These are phyloP conservation scores for Rambutsinella grinnellia DNA, from an alignment of 2,888 invertebrate species.

Conservation along the genomic window DNA sequence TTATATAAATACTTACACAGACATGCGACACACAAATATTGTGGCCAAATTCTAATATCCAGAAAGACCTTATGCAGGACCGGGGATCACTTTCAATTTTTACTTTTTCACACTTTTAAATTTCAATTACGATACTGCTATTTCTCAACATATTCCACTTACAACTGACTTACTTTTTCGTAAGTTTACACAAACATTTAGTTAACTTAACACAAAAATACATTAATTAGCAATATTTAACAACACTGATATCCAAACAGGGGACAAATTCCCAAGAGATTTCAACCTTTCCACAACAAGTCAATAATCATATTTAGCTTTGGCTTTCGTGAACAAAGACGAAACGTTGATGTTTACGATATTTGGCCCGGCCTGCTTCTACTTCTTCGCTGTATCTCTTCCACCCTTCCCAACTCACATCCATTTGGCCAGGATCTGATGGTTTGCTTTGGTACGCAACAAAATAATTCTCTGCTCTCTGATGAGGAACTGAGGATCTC, in stretches of 20 bases:
- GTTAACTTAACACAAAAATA: background rate
- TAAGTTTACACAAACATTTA: background rate
- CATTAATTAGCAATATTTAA: background rate
- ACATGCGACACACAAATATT: background rate
- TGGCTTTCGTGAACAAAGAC: slow-evolving; percentile 37
- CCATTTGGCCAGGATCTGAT: slow-evolving; percentile 29
- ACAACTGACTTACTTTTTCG: background rate
- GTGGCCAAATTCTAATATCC: background rate
- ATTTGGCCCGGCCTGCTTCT: slow-evolving; percentile 24
- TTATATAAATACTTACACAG: background rate
- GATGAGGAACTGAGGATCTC: slow-evolving; percentile 63
- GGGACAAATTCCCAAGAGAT: background rate
- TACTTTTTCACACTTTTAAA: background rate
- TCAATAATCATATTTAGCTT: background rate
- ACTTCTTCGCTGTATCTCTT: background rate
- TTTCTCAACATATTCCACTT: background rate
- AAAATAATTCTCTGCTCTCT: slow-evolving; percentile 44
- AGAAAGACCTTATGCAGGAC: background rate
- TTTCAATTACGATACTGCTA: background rate
- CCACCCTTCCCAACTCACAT: slow-evolving; percentile 1
- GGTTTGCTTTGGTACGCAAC: background rate
- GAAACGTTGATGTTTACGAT: slow-evolving; percentile 14
- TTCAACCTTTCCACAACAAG: background rate
- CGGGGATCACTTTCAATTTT: background rate
- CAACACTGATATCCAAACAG: background rate